A percentile compares a stretch with the other conserved stretches of the same genome.
These are phyloP conservation scores for Paradoxurus hermaphroditus DNA, from an alignment of 2,113 vertebrate species.

Conservation along the genomic window DNA sequence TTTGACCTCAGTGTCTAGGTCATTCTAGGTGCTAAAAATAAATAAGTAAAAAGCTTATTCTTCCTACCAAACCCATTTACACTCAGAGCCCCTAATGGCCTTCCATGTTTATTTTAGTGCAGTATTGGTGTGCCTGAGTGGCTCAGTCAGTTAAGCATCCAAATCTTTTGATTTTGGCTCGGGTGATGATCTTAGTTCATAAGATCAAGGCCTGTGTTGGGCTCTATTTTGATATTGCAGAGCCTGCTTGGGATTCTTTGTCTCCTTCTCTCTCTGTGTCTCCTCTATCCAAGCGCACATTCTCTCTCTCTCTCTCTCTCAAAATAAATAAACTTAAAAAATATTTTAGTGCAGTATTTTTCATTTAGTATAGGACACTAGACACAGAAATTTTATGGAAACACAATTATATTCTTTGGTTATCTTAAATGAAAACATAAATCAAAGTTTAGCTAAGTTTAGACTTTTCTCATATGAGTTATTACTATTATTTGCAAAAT, in stretches of 20 bases:
- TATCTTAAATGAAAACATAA: not conserved
- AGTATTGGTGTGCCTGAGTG: not conserved
- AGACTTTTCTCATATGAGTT: not conserved
- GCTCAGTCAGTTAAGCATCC: too few species aligned
- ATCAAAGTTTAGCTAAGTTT: not conserved
- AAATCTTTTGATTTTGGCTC: too few species aligned
- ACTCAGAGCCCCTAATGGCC: fast-evolving
- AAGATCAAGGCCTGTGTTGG: too few species aligned
- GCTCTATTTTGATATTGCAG: too few species aligned
- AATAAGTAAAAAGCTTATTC: not conserved
- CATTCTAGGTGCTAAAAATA: not conserved
- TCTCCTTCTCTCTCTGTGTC: too few species aligned
- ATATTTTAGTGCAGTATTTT: not conserved
- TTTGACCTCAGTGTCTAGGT: not conserved
- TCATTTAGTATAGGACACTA: not conserved
- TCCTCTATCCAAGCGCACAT: too few species aligned
- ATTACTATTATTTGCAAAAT: not conserved
- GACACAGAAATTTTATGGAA: not conserved
- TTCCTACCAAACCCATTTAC: not conserved
- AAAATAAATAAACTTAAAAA: too few species aligned
- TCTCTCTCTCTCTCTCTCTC: too few species aligned
- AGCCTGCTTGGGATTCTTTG: too few species aligned
- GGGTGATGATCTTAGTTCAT: too few species aligned
- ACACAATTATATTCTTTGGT: not conserved
- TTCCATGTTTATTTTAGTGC: not conserved